A percentile compares a stretch with the other conserved stretches of the same genome.
Evolutionary conservation across 2,113 vertebrate species (phyloP).

Genomic region (Tragelaphus imberbis): DNA sequence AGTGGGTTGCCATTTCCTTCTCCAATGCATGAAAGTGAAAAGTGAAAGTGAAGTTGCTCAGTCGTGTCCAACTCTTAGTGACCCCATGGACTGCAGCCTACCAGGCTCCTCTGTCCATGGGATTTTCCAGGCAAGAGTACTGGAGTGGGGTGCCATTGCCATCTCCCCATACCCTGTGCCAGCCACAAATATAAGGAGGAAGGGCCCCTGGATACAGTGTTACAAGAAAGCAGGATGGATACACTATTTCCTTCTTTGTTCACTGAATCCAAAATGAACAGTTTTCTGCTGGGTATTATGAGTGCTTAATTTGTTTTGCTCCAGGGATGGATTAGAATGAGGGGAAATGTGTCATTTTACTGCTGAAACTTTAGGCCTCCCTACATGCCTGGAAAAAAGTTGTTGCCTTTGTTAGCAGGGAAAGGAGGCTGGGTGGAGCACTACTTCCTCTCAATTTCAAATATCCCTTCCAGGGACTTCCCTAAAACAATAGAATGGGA

Average conservation of each 20-base stretch:
- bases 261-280: background rate
- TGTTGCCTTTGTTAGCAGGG: background rate
- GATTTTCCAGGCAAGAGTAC: too few species aligned
- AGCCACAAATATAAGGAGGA: background rate
- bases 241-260: background rate
- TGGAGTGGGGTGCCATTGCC: too few species aligned
- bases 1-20: too few species aligned
- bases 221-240: background rate
- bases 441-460: background rate
- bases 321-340: background rate
- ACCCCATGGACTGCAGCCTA: too few species aligned
- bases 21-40: too few species aligned
- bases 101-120: too few species aligned
- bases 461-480: background rate
- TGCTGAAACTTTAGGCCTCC: background rate
- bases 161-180: background rate
- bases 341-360: background rate
- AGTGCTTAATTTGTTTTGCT: background rate
- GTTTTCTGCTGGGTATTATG: background rate
- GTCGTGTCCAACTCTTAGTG: too few species aligned
- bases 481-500: background rate
- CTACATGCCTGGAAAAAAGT: background rate
- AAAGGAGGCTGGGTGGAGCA: background rate
- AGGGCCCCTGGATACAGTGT: background rate
- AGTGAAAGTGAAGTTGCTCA: too few species aligned